Conservation (phyloP, 2,797 vertebrate species). For the Paedocypris micromegethes region DNA sequence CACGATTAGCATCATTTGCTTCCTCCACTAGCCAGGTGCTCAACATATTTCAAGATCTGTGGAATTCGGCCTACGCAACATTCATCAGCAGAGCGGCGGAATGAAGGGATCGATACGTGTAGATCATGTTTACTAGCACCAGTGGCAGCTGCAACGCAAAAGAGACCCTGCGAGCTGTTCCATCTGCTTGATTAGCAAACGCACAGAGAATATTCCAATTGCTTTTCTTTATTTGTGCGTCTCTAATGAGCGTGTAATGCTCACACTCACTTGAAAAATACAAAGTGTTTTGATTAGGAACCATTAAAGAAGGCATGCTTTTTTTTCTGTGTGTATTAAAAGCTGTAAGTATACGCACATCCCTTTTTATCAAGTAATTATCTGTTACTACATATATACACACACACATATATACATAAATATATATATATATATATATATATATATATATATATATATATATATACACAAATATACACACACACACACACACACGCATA, state of each 20-base stretch:
- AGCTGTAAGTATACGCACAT: too few species aligned
- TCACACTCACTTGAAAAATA: background rate
- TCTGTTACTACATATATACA: too few species aligned
- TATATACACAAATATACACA: too few species aligned
- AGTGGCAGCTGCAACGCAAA: conserved; percentile 47
- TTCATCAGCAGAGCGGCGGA: conserved; percentile 66
- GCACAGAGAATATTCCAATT: conserved; percentile 19
- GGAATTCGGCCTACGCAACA: conserved; percentile 72
- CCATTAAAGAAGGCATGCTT: too few species aligned
- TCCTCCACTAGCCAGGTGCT: conserved; percentile 61
- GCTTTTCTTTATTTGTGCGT: conserved; percentile 16
- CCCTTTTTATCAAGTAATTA: too few species aligned
- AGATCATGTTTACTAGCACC: conserved; percentile 61
- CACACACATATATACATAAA: too few species aligned
- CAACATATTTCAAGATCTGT: conserved; percentile 70
- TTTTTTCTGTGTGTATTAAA: too few species aligned
- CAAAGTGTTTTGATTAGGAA: too few species aligned
- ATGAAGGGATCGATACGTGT: conserved; percentile 61
- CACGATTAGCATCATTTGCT: conserved; percentile 1
- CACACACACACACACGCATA: too few species aligned
- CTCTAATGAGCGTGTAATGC: background rate
- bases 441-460: too few species aligned
- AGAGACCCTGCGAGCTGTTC: conserved; percentile 32
- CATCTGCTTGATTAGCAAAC: conserved; percentile 39
- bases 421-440: too few species aligned